A percentile compares a stretch with the other conserved stretches of the same genome.
phyloP scores from a whole-genome alignment of 2,888 invertebrate genomes.

The Erebia epiphron region DNA sequence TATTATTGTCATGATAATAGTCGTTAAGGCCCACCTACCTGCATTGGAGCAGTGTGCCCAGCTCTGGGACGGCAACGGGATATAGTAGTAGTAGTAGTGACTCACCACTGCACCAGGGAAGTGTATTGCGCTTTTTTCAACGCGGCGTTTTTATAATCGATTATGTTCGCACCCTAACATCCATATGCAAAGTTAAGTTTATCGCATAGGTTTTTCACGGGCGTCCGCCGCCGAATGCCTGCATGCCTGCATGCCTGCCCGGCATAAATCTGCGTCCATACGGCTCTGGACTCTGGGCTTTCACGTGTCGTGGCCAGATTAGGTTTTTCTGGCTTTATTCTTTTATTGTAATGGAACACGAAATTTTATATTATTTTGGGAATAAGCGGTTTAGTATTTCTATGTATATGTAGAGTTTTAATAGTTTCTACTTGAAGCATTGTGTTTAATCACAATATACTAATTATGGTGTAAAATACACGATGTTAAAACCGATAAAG shows the following conservation, averaged over 20 bases:
- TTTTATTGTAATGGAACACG: constrained; percentile 20
- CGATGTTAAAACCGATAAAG: too few relatives aligned
- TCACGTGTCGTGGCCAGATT: constrained; percentile 26
- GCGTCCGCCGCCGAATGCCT: constrained; percentile 53
- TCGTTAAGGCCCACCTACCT: too few relatives aligned
- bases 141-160: neutral
- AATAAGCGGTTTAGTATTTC: neutral
- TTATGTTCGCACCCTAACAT: constrained; percentile 33
- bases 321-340: constrained; percentile 25
- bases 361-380: constrained; percentile 3
- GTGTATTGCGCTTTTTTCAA: neutral
- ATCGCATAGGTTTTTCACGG: constrained; percentile 49
- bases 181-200: constrained; percentile 48
- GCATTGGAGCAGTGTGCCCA: too few relatives aligned
- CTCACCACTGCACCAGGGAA: too few relatives aligned
- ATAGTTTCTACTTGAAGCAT: neutral
- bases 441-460: neutral
- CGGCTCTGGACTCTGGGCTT: constrained; percentile 44
- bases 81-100: too few relatives aligned
- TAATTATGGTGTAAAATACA: too few relatives aligned
- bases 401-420: neutral
- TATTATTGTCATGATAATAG: too few relatives aligned
- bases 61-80: too few relatives aligned
- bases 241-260: constrained; percentile 46
- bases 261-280: constrained; percentile 51